phyloP scores from a whole-genome alignment of 2,113 vertebrate genomes.

The Campylomormyrus tamandua region DNA sequence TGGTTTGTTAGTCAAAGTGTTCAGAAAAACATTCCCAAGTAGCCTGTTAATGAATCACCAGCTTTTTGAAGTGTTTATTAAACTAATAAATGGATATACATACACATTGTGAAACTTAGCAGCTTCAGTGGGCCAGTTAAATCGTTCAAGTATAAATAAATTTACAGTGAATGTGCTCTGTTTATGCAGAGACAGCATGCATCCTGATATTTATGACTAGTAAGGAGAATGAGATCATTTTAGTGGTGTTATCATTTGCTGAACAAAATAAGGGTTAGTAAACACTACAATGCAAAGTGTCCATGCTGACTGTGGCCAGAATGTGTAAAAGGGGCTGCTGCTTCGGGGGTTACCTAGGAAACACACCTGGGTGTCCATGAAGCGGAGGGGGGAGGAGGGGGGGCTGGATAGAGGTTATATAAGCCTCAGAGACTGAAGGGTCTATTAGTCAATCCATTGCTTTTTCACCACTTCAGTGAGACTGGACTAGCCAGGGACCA shows the following conservation, averaged over 20 bases:
- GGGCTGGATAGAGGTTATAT: background rate
- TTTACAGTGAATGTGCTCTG: background rate
- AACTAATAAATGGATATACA: background rate
- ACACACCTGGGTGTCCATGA: background rate
- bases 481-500: background rate
- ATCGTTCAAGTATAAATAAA: background rate
- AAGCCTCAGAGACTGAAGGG: background rate
- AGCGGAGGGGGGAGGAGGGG: background rate
- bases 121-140: background rate
- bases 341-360: background rate
- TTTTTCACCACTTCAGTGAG: background rate
- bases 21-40: background rate
- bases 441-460: background rate
- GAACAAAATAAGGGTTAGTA: background rate
- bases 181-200: background rate
- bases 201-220: background rate
- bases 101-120: background rate
- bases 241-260: background rate
- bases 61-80: background rate
- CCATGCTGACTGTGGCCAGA: background rate
- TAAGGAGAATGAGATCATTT: background rate
- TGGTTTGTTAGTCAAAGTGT: background rate
- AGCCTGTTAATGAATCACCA: background rate
- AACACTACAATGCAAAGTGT: background rate
- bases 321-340: background rate